Evolutionary conservation across 92 coral and sea anemone genomes (phyloP).

Genomic region (Parazoanthus swiftii): DNA sequence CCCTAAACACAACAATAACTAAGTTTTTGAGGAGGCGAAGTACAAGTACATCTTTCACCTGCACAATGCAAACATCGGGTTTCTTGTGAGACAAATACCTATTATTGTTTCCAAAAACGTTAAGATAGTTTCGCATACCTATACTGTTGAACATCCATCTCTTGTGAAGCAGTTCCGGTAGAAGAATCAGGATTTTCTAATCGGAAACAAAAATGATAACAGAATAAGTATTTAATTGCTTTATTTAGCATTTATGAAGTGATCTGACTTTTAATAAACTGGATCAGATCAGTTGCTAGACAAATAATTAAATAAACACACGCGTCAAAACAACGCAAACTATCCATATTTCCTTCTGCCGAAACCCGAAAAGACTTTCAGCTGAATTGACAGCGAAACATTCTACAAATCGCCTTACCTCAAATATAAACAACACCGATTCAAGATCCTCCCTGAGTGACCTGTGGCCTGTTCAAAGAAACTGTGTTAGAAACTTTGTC

Average conservation of each 20-base stretch:
- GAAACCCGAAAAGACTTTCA: neutral
- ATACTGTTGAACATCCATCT: slow-evolving; percentile 98
- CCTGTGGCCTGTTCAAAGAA: slow-evolving; percentile 70
- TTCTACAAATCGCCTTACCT: slow-evolving; percentile 58
- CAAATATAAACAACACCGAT: slow-evolving; percentile 79
- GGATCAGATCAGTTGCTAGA: slow-evolving; percentile 25
- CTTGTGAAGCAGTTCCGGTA: slow-evolving; percentile 89
- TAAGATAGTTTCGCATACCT: slow-evolving; percentile 54
- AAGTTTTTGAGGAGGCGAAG: no score
- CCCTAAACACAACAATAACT: no score
- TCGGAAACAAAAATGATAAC: slow-evolving; percentile 29
- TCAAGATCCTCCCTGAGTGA: slow-evolving; percentile 95
- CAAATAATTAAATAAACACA: slow-evolving; percentile 28
- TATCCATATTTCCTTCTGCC: neutral
- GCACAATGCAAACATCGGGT: neutral
- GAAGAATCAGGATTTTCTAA: slow-evolving; percentile 84
- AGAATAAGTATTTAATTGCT: slow-evolving; percentile 13
- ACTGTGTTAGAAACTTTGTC: neutral
- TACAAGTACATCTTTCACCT: no score
- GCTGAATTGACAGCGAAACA: neutral
- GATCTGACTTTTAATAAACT: neutral
- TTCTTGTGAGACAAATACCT: no score
- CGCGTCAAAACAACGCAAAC: slow-evolving; percentile 10
- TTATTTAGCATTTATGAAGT: neutral
- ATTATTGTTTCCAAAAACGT: neutral